Conservation (phyloP, 2,797 vertebrate species). For the Artibeus lituratus region DNA sequence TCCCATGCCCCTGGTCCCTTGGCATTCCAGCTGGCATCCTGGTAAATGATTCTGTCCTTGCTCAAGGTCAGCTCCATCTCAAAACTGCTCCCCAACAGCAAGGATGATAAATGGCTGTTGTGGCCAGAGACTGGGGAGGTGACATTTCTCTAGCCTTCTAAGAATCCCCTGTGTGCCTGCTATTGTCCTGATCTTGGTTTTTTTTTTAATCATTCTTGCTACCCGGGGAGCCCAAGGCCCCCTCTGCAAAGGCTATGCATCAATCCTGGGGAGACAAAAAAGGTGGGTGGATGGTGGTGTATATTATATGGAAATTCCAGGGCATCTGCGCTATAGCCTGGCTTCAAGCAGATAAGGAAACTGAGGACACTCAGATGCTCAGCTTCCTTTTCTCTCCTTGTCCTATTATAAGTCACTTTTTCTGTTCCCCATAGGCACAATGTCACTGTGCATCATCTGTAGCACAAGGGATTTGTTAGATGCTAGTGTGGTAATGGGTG, state of each 20-base stretch:
- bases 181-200: neutral
- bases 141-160: constrained; percentile 66
- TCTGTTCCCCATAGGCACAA: neutral
- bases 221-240: neutral
- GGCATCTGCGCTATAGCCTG: fast-evolving
- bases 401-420: neutral
- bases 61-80: constrained; percentile 24
- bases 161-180: constrained; percentile 2
- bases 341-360: neutral
- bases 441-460: neutral
- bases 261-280: neutral
- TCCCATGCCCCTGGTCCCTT: neutral
- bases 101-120: constrained; percentile 61
- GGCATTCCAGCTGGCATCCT: neutral
- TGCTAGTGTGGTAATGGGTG: neutral
- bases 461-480: neutral
- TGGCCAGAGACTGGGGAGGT: neutral
- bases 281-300: neutral
- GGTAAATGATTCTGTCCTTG: neutral
- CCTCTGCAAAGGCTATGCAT: constrained; percentile 57
- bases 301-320: neutral
- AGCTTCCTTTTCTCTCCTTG: neutral
- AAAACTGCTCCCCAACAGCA: neutral
- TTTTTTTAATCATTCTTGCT: neutral
- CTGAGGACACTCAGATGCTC: neutral